Evolutionary conservation across 2,888 invertebrate species (phyloP), one percentile per base, ranked within the genome.

Genomic region (Hyppa rectilinea): DNA sequence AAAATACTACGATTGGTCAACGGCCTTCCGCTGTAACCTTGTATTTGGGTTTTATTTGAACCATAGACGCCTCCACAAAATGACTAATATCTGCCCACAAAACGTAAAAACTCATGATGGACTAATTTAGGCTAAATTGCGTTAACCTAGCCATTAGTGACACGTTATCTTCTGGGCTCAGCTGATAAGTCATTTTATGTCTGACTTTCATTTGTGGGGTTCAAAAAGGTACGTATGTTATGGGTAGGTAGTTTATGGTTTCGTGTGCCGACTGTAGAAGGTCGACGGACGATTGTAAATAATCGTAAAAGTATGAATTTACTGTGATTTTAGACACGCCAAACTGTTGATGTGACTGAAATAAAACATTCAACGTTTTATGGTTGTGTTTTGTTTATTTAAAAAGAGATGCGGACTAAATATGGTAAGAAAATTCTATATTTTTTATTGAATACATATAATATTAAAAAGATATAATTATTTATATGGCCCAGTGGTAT

Each of bases 1-100:
- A 81, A 72, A 52, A 43, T 23, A 56, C 49, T 34, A 20, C 53
- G 29, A 55, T 70, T 83, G 85, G 78, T 75, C 83, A 85, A 70
- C 53, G 78, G 62, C 78, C 85, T 85, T 83, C 67, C 40, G 47
- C 59, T 63, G 61, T 77, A 84, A 79, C 83, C 86, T 83, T 85
- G 85, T 81, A 78, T 73, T 85, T 17, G 58, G 60, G 81, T 75
- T 73, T 69, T 78, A 85, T 85, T 77, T 65, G 47, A 73, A 55
- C 40, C 59, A 83, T 74, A 72, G 75, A 80, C 58, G 81, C 72
- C 36, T 62, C 70, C 34, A 77, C 47, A 43, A 62, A 81, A 79
- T 84, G 59, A 31, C 31, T 71, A 68, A 85, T 84, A 85, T 81
- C 76, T 77, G 56, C 45, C 47, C 67, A 71, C 76, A 71, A 74